Base-by-base conservation (phyloP, 2,888 invertebrate species). In the Stomorhina lunata region DNA sequence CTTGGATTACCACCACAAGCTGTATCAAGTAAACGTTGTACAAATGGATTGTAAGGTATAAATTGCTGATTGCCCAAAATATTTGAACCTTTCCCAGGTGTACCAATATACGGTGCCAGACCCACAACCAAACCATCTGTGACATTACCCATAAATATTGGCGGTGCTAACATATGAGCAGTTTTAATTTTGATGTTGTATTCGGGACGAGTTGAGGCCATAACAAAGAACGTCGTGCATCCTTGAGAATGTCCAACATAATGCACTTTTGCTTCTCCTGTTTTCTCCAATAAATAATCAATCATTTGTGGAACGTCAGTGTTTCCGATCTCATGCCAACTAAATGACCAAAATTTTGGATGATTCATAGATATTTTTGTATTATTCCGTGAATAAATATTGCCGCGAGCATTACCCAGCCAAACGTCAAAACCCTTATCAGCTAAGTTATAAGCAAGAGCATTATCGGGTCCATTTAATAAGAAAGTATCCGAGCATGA, bases 401-500 rank as follows among this genome's bases (percentile, higher is more conserved):
- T 94, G 50, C 95, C 95, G 4, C 95, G 91, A 15, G 92, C 92
- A 89, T 95, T 95, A 0, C 93, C 94, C 86, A 95, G 86, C 94
- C 94, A 95, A 2, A 92, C 92, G 80, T 93, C 93, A 75, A 91
- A 92, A 32, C 92, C 92, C 7, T 87, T 89, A 85, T 93, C 92
- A 2, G 92, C 89, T 27, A 92, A 92, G 90, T 92, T 87, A 80
- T 92, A 93, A 29, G 89, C 88, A 65, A 96, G 90, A 32, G 93
- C 93, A 84, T 92, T 92, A 55, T 93, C 92, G 4, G 94, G 94
- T 0, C 95, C 94, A 89, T 94, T 94, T 57, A 95, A 90, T 4
- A 97, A 92, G 93, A 94, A 97, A 87, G 94, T 94, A 25, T 94
- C 93, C 0, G 96, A 95, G 17, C 94, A 94, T 71, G 88, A 88